Base-by-base conservation (phyloP, 1,140 invertebrate species). In the Macrobrachium rosenbergii region DNA sequence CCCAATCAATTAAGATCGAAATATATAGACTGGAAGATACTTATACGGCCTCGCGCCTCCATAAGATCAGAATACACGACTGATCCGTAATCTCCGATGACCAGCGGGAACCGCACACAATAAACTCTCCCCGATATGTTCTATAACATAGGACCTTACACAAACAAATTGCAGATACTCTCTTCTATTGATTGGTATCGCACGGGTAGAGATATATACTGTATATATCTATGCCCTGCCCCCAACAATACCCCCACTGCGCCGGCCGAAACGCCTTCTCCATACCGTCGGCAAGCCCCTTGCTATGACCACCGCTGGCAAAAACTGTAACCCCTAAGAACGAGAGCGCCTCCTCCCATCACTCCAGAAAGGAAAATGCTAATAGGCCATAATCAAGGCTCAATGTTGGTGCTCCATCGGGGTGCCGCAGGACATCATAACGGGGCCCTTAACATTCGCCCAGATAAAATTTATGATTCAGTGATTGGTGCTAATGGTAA, bases 281-380 rank as follows among this genome's bases (percentile, higher is more conserved):
- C 45, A 52, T 52, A 52, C 73, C 1, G 72, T 77, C 60, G 45
- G n/a, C 16, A 8, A 37, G 12, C 23, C 60, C 52, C 37, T 45
- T 64, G 72, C 76, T n/a, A 60, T 23, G 5, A 37, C 21, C 45
- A 52, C 82, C 82, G 82, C 82, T 21, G 78, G 73, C 82, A 21
- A 64, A 77, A 75, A 84, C 82, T 84, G 77, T 84, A 84, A 77
- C 23, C 72, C 73, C 28, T n/a, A 5, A 60, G 60, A 62, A 84
- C 82, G 77, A 43, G 73, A 59, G 64, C 73, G 77, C 82, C 73
- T 84, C 28, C 28, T 37, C 73, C 82, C 82, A 45, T 75, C 73
- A 77, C 17, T 43, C 45, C 23, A 84, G 82, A 84, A 84, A 77
- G 60, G 82, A 64, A 84, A 64, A 84, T 84, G 82, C 82, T 77